A percentile compares a stretch with the other conserved stretches of the same genome.
These are phyloP conservation scores for Caretta caretta DNA, from an alignment of 2,113 vertebrate species.

Conservation along the genomic window DNA sequence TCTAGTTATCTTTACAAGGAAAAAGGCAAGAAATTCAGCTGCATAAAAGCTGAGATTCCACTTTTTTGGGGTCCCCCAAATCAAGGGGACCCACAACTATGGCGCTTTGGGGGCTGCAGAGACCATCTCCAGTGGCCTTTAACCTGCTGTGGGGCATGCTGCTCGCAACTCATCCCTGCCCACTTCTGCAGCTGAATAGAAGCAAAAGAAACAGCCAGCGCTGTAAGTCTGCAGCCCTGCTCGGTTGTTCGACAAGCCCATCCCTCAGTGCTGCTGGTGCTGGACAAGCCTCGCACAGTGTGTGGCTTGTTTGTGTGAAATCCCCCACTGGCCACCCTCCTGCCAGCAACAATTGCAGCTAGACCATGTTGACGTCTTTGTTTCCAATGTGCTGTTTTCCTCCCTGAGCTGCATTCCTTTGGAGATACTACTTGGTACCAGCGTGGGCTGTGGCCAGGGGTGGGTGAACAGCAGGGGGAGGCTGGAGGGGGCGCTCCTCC, in stretches of 20 bases:
- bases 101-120: background rate
- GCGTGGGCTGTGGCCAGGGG: conserved; percentile 16
- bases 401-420: background rate
- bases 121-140: background rate
- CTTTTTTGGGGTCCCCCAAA: background rate
- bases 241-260: background rate
- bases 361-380: conserved; percentile 42
- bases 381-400: background rate
- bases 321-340: conserved; percentile 67
- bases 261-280: conserved; percentile 30
- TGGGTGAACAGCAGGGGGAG: conserved; percentile 8
- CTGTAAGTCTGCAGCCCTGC: background rate
- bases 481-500: background rate
- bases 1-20: no score
- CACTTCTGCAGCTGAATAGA: background rate
- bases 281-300: conserved; percentile 57
- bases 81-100: background rate
- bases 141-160: accelerated
- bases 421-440: conserved; percentile 78
- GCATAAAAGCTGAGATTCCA: no score
- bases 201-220: background rate
- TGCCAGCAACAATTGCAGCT: conserved; percentile 62
- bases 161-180: background rate
- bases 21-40: no score
- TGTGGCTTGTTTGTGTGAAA: conserved; percentile 62